Percentiles rank a stretch among this genome's conserved stretches.
Evolutionary conservation across 2,113 vertebrate genomes (phyloP).

Genomic region (Salvelinus namaycush): DNA sequence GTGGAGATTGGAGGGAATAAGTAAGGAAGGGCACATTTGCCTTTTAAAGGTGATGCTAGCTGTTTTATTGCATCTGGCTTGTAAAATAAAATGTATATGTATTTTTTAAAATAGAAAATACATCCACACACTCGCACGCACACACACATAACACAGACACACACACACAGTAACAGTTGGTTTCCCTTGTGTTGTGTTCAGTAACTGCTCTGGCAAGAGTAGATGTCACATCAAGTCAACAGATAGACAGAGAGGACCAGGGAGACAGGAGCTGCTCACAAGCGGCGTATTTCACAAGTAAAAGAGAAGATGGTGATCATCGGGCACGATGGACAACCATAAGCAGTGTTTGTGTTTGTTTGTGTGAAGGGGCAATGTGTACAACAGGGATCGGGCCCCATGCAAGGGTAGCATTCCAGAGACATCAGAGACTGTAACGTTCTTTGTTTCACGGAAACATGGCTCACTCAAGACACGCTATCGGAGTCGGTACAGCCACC

Average conservation of each 20-base stretch:
- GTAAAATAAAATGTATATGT: neutral
- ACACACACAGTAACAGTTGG: slow-evolving; percentile 1
- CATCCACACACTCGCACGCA: no score
- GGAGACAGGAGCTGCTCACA: neutral
- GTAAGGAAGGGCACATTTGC: slow-evolving; percentile 28
- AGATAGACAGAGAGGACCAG: neutral
- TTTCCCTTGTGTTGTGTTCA: neutral
- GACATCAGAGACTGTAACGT: no score
- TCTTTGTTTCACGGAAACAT: no score
- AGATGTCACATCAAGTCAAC: slow-evolving; percentile 9
- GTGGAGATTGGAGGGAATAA: slow-evolving; percentile 26
- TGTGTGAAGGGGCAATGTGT: neutral
- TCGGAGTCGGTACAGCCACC: no score
- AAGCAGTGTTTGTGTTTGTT: no score
- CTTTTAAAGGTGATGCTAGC: slow-evolving; percentile 34
- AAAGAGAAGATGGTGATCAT: no score
- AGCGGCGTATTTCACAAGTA: neutral
- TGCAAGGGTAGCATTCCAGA: neutral
- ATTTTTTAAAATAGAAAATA: no score
- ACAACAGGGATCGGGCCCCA: neutral
- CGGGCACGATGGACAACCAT: no score
- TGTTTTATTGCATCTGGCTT: slow-evolving; percentile 26
- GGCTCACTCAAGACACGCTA: no score
- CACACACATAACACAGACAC: neutral
- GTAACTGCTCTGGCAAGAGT: neutral